Base-by-base conservation (phyloP, 53 echinoderm and acorn worm genomes). In the Henricia sp. region DNA sequence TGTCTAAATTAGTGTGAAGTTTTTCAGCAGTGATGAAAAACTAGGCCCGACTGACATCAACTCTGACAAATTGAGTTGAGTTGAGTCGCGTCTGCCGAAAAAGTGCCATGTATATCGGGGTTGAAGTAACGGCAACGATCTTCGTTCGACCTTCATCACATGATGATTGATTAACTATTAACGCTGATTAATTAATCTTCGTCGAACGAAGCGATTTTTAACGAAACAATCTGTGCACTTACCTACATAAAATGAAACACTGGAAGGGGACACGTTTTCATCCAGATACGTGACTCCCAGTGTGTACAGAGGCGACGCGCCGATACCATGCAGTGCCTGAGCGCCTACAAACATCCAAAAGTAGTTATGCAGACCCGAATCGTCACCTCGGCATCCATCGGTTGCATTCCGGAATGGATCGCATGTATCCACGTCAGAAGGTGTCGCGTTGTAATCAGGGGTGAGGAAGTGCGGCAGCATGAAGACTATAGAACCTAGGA, bases 221-320 rank as follows among this genome's bases (percentile, higher is more conserved):
- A n/a, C n/a, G n/a, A n/a, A n/a, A n/a, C n/a, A n/a, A n/a, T n/a
- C n/a, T n/a, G n/a, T n/a, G n/a, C 6, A 76, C 84, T 91, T 48
- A 96, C 96, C 96, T 54, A 96, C 89, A 65, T 93, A 96, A 35
- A 93, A 37, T 3, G 93, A 91, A 14, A 91, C 74, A 20, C 83
- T 70, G 9, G 77, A 82, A 5, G 93, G 84, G 8, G 70, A 84
- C 3, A 91, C 91, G 74, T 96, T 96, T 17, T 91, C 93, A 37
- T 96, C 93, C 29, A 96, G 32, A 55, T 87, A 93, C n/a, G 89
- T 84, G 37, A 93, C 64, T 25, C 96, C 96, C 0, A 96, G 68
- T 2, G 93, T 96, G 73, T 96, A 96, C 29, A 96, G 39, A 27
- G 96, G 96, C 0, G 96, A 93, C 29, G 96, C 93, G 21, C 96